Conservation (phyloP, 2,113 vertebrate species). For the Sphaerodactylus townsendi region DNA sequence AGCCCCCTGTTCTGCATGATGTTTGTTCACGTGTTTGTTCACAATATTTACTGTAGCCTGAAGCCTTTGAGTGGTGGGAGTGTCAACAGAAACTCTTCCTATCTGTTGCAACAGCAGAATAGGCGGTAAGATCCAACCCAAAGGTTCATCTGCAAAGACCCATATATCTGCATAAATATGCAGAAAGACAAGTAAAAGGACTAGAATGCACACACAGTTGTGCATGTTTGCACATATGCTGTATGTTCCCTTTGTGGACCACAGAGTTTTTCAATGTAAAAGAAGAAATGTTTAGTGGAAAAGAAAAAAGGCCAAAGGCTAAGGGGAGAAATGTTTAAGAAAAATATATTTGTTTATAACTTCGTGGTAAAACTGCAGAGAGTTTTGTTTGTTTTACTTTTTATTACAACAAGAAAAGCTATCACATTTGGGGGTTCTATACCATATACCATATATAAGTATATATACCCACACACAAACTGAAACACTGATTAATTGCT, state of each 20-base stretch:
- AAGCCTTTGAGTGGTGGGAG: too few species aligned
- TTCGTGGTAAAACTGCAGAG: not conserved
- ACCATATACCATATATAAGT: not conserved
- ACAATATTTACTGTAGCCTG: too few species aligned
- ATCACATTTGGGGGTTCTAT: not conserved
- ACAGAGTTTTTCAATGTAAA: not conserved
- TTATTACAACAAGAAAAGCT: not conserved
- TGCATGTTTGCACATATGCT: not conserved
- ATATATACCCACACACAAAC: too few species aligned
- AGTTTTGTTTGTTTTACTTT: not conserved
- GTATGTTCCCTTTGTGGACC: not conserved
- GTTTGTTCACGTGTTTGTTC: too few species aligned
- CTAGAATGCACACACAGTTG: not conserved
- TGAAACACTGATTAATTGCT: not conserved
- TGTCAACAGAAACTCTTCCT: too few species aligned
- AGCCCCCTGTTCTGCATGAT: too few species aligned
- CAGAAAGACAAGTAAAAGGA: not conserved
- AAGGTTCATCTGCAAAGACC: not conserved
- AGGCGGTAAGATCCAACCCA: too few species aligned
- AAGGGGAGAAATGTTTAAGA: not conserved
- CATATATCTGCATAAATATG: not conserved
- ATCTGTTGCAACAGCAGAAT: too few species aligned
- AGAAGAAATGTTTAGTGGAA: not conserved
- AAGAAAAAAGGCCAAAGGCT: not conserved
- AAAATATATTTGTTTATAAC: not conserved